Percentiles rank a stretch among this genome's conserved stretches.
Evolutionary conservation across 2,113 vertebrate species (phyloP).

Genomic region (Poeciliopsis retropinna): DNA sequence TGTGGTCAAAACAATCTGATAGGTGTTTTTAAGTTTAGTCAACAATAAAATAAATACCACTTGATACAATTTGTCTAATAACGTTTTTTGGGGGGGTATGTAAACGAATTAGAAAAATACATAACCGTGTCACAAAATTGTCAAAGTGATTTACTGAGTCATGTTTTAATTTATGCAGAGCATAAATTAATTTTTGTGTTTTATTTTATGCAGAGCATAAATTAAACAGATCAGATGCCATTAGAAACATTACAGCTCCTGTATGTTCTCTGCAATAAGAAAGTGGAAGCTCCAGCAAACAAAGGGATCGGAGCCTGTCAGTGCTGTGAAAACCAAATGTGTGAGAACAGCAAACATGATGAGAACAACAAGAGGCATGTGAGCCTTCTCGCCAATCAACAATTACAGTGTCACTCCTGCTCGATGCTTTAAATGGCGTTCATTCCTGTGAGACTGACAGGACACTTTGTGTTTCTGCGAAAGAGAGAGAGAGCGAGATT

Average conservation of each 20-base stretch:
- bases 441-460: constrained; percentile 47
- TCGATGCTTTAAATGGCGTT: constrained; percentile 52
- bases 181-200: too few species aligned
- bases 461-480: constrained; percentile 34
- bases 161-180: neutral
- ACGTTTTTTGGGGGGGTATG: too few species aligned
- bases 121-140: neutral
- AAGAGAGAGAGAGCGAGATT: constrained; percentile 29
- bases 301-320: neutral
- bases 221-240: neutral
- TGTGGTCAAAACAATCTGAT: neutral
- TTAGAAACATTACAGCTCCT: neutral
- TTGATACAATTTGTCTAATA: neutral
- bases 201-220: too few species aligned
- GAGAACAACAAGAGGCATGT: constrained; percentile 43
- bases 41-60: neutral
- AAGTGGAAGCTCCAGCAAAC: neutral
- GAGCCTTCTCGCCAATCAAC: constrained; percentile 26
- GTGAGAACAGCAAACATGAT: constrained; percentile 26
- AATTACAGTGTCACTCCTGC: constrained; percentile 36
- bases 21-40: neutral
- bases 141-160: neutral
- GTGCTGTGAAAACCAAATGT: constrained; percentile 3
- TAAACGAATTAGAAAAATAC: neutral
- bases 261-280: neutral